Percentiles rank a stretch among this genome's conserved stretches.
These are phyloP conservation scores for Pituophis catenifer DNA, from an alignment of 2,113 vertebrate species.

Conservation along the genomic window DNA sequence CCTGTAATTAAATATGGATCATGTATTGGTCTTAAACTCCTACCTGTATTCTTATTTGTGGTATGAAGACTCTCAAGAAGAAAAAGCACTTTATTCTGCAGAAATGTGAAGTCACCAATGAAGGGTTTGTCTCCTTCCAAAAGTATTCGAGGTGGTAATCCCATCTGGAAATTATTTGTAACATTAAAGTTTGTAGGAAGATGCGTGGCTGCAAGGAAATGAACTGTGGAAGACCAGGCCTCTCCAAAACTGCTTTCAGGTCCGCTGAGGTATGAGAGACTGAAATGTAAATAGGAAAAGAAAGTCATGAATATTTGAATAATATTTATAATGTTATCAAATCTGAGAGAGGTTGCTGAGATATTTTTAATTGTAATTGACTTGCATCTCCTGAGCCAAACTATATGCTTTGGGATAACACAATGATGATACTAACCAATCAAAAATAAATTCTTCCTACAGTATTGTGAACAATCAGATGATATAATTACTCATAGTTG, in stretches of 20 bases:
- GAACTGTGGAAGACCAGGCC: slow-evolving; percentile 58
- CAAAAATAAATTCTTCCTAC: background rate
- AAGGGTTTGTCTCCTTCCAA: slow-evolving; percentile 41
- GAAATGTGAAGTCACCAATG: slow-evolving; percentile 60
- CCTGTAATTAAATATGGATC: background rate
- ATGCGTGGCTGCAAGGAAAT: slow-evolving; percentile 59
- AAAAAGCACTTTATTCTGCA: slow-evolving; percentile 62
- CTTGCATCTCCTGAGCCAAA: background rate
- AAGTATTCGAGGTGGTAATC: slow-evolving; percentile 65
- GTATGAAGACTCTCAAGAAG: slow-evolving; percentile 32
- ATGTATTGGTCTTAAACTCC: background rate
- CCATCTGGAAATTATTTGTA: slow-evolving; percentile 49
- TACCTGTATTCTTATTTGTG: slow-evolving; percentile 62
- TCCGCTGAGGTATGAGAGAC: slow-evolving; percentile 52
- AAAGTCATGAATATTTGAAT: background rate
- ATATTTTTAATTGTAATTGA: background rate
- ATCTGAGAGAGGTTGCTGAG: background rate
- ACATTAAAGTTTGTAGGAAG: slow-evolving; percentile 52
- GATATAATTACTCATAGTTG: background rate
- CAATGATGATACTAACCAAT: background rate
- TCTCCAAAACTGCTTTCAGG: slow-evolving; percentile 63
- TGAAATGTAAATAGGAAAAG: slow-evolving; percentile 44
- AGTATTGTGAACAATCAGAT: background rate
- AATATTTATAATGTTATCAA: background rate
- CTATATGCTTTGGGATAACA: background rate